Conservation (phyloP, 2,888 invertebrate genomes). For the Pachydiplax longipennis region DNA sequence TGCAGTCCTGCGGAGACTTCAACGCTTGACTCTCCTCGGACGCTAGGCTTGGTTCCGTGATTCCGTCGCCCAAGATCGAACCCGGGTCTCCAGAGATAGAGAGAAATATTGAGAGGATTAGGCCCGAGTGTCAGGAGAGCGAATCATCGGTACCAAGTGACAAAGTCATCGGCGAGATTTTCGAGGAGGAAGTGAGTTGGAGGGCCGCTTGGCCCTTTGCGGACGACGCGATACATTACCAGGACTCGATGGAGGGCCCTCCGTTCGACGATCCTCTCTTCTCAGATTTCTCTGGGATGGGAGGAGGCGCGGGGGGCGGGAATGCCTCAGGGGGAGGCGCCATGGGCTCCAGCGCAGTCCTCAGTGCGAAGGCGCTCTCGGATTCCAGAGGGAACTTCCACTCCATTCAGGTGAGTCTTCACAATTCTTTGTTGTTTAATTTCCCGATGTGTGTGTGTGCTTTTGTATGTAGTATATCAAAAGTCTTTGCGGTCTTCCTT, state of each 20-base stretch:
- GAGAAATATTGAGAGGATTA: neutral
- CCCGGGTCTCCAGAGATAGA: neutral
- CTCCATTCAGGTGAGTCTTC: conserved; percentile 54
- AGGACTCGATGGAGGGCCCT: conserved; percentile 69
- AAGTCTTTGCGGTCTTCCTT: neutral
- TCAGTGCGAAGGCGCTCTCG: conserved; percentile 50
- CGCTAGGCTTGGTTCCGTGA: neutral
- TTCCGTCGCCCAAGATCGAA: no score
- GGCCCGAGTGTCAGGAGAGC: neutral
- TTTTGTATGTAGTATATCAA: neutral
- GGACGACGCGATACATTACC: neutral
- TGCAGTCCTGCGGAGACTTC: neutral
- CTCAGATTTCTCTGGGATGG: conserved; percentile 73
- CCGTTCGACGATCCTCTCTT: conserved; percentile 83
- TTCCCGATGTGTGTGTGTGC: neutral
- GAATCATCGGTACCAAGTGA: neutral
- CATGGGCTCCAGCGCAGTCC: conserved; percentile 60
- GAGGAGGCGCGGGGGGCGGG: conserved; percentile 60
- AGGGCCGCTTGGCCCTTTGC: neutral
- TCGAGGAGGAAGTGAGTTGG: neutral
- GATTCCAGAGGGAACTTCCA: conserved; percentile 53
- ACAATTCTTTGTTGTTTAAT: neutral
- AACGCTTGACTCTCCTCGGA: neutral
- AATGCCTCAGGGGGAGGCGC: conserved; percentile 46
- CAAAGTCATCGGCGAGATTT: neutral